Evolutionary conservation across 2,113 vertebrate genomes (phyloP), one percentile per base, ranked within the genome.

Genomic region (Tenebrosternarchus preto): DNA sequence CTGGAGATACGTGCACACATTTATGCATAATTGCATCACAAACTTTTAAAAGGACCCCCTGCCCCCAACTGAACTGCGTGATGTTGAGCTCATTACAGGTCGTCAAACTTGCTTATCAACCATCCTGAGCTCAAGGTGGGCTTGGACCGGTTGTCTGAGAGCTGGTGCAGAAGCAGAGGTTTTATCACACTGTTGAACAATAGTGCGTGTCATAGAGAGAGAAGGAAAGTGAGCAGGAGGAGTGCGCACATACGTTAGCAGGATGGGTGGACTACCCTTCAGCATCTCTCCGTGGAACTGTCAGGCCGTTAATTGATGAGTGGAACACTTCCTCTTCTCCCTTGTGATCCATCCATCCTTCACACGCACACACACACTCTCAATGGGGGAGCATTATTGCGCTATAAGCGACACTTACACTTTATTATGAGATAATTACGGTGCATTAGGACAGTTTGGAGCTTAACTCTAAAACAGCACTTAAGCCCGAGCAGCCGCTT

Each of bases 381-480:
- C 59, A 0, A 31, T 29, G 22, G 22, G 73, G 31, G 67, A 77
- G 57, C 25, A 36, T 56, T 39, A 80, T 83, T 39, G 64, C 77
- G 76, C 80, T 76, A 64, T 61, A 67, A 87, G 83, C 81, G 85
- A 78, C 81, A 84, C 82, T 85, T 71, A 22, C 85, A 83, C 82
- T 86, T 88, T 82, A 90, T 91, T 85, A 90, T 39, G 43, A 55
- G 69, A 85, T 89, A 87, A 89, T 88, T 89, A 87, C 76, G 25
- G 74, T 20, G 20, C 82, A 90, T 89, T 84, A 89, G 80, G 61
- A 27, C 79, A 64, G 78, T 86, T 84, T 73, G 63, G 46, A 72
- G 67, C 87, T 82, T 88, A 85, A 86, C 81, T 80, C 59, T 85
- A 39, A 80, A 88, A 81, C 77, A 57, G 64, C 78, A 82, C 78